phyloP scores from a whole-genome alignment of 2,888 invertebrate genomes.

The Ferrisia virgata region DNA sequence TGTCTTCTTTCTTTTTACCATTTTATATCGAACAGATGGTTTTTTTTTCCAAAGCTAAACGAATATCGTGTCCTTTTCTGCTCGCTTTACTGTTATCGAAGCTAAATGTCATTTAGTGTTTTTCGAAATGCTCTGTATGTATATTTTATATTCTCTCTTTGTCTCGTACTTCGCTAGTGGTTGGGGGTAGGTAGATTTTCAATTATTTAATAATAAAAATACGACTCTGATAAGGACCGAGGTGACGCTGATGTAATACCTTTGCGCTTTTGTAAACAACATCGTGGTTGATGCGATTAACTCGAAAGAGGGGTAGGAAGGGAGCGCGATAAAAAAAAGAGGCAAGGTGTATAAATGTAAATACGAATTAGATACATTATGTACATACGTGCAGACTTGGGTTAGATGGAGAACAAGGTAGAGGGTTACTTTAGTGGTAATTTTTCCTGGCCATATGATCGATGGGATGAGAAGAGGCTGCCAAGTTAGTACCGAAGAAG shows the following conservation, averaged over 20 bases:
- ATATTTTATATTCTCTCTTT: too few species aligned
- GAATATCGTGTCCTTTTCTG: background rate
- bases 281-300: background rate
- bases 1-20: background rate
- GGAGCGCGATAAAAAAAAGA: background rate
- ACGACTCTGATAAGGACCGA: too few species aligned
- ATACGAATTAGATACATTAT: too few species aligned
- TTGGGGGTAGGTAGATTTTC: background rate
- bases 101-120: background rate
- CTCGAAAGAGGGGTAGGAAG: background rate
- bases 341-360: background rate
- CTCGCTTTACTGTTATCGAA: background rate
- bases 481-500: background rate
- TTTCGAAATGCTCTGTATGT: background rate
- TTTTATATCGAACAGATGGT: slow-evolving; percentile 30
- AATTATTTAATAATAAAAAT: background rate
- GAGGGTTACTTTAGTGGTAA: background rate
- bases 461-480: background rate
- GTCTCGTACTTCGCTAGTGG: too few species aligned
- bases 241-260: background rate
- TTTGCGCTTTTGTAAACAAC: background rate
- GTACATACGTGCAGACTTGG: background rate
- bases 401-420: too few species aligned
- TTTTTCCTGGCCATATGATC: background rate
- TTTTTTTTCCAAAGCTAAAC: slow-evolving; percentile 27